Conservation (phyloP, 2,797 vertebrate genomes). For the Cetoscarus ocellatus region DNA sequence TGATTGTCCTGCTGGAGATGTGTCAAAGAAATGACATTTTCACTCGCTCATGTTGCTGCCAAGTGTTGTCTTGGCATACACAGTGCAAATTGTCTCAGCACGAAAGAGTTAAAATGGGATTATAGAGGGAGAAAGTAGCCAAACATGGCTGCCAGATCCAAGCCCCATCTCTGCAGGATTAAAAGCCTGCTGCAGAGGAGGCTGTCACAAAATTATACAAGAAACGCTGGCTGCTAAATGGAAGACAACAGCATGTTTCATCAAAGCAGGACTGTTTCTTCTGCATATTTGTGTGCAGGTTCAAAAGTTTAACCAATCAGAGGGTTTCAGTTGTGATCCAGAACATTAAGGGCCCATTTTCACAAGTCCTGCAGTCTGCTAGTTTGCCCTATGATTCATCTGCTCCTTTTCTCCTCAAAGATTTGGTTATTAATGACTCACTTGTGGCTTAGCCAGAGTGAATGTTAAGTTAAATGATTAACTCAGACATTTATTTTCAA, state of each 20-base stretch:
- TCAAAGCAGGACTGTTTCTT: constrained; percentile 20
- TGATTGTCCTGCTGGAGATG: constrained; percentile 17
- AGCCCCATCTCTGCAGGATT: constrained; percentile 33
- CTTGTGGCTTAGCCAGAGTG: background rate
- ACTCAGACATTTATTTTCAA: background rate
- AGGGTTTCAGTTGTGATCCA: constrained; percentile 8
- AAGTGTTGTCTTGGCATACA: constrained; percentile 16
- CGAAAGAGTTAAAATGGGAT: constrained; percentile 45
- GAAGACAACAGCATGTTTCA: constrained; percentile 29
- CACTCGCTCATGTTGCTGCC: constrained; percentile 18
- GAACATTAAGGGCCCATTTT: constrained; percentile 22
- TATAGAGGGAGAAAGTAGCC: constrained; percentile 36
- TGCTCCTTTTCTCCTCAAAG: constrained; percentile 12
- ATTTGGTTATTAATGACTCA: constrained; percentile 27
- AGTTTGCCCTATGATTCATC: constrained; percentile 29
- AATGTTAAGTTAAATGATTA: too few species aligned
- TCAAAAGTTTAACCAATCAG: background rate
- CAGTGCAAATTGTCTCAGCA: constrained; percentile 18
- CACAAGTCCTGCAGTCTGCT: constrained; percentile 1
- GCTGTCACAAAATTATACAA: constrained; percentile 32
- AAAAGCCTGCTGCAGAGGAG: constrained; percentile 31
- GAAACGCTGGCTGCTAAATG: constrained; percentile 15
- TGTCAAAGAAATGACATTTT: constrained; percentile 19
- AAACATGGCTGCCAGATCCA: constrained; percentile 42
- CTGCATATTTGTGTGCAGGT: background rate